A percentile compares a stretch with the other conserved stretches of the same genome.
Conservation (phyloP, 1,140 invertebrate genomes). For the Radopholus similis region DNA sequence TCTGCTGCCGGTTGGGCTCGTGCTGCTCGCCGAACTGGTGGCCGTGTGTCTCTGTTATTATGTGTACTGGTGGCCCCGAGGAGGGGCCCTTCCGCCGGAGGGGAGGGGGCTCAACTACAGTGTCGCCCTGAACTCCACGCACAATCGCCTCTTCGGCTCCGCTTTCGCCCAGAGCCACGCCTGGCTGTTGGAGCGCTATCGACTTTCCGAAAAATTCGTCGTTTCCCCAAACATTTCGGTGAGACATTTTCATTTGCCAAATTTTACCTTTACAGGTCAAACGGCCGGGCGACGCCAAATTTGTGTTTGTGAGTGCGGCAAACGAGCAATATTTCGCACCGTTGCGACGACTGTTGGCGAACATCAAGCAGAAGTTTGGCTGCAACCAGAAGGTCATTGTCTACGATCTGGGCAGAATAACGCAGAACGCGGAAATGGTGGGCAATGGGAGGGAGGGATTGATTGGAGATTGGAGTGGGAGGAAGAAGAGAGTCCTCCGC, state of each 20-base stretch:
- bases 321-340: background rate
- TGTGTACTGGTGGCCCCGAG: too few relatives aligned
- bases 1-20: too few relatives aligned
- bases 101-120: too few relatives aligned
- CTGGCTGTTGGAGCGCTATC: background rate
- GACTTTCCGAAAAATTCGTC: background rate
- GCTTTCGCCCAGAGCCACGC: too few relatives aligned
- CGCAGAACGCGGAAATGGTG: slow-evolving; percentile 11
- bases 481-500: too few relatives aligned
- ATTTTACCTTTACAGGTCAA: background rate
- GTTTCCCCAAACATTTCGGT: background rate
- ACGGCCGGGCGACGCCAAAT: background rate
- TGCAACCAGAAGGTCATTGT: slow-evolving; percentile 12
- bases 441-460: background rate
- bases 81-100: too few relatives aligned
- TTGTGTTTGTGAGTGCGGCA: background rate
- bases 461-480: too few relatives aligned
- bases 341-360: background rate
- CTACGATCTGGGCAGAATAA: slow-evolving; percentile 9
- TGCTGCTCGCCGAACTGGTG: too few relatives aligned
- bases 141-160: too few relatives aligned
- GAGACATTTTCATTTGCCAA: background rate
- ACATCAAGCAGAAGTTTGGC: background rate
- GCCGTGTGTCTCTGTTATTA: too few relatives aligned
- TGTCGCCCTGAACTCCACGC: too few relatives aligned